phyloP scores from a whole-genome alignment of 2,113 vertebrate genomes.

The Genyomyrus donnyi region DNA sequence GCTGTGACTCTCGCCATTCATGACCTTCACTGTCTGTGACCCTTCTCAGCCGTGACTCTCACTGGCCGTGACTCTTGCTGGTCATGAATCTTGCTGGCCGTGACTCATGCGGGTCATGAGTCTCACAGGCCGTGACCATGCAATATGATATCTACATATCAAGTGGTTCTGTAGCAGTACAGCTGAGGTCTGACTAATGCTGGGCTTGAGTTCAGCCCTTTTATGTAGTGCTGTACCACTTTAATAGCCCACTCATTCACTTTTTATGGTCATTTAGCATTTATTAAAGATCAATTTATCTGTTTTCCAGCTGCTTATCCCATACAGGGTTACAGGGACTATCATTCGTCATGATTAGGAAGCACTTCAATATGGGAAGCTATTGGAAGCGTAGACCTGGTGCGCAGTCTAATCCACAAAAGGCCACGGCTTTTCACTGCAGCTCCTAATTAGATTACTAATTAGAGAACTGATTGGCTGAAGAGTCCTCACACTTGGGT shows the following conservation, averaged over 20 bases:
- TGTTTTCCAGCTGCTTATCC: neutral
- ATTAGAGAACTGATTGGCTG: neutral
- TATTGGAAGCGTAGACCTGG: neutral
- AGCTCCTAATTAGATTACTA: neutral
- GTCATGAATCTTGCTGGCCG: too few species aligned
- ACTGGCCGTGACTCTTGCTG: too few species aligned
- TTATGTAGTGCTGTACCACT: neutral
- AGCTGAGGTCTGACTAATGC: neutral
- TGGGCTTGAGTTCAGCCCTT: neutral
- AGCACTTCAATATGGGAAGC: neutral
- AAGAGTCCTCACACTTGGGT: neutral
- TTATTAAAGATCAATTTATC: neutral
- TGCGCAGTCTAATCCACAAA: neutral
- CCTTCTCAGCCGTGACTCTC: too few species aligned
- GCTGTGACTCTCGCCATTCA: too few species aligned
- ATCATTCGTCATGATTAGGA: neutral
- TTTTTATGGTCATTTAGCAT: neutral
- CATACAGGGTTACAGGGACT: neutral
- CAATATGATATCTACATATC: neutral
- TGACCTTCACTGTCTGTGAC: too few species aligned
- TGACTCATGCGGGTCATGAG: neutral
- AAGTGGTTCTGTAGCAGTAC: neutral
- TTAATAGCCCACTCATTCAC: neutral
- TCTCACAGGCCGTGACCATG: neutral
- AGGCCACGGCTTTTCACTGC: neutral